Evolutionary conservation across 2,113 vertebrate species (phyloP), one percentile per base, ranked within the genome.

Genomic region (Cisticola juncidis): DNA sequence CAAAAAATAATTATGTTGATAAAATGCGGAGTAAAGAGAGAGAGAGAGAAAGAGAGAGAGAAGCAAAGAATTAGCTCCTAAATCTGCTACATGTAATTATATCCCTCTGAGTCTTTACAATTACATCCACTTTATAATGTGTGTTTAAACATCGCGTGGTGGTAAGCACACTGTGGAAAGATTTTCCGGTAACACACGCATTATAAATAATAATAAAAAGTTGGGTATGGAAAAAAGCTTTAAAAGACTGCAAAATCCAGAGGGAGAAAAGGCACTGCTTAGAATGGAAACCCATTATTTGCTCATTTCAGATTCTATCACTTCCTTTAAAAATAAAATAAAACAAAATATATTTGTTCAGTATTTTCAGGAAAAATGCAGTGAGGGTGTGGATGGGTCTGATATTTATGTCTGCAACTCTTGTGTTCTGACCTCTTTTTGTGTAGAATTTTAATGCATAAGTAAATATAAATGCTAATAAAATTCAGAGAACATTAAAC

Each of bases 11-110:
- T 98, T 97, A 98, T 97, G 97, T 98, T 98, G 98, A 98, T 98
- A 98, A 98, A 98, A 98, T 98, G 96, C 70, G 61, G 82, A 96
- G 97, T 83, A 92, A 95, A 97, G 95, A 96, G 95, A 97, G 90
- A 92, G 94, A 76, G 45, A 44, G 69, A 85, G 25, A 90, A 66
- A 94, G 44, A 69, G 73, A 94, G 94, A 93, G 95, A 96, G 94
- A 96, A 93, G 95, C 94, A 96, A 98, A 98, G 98, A 98, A 98
- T 98, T 98, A 98, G 97, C 94, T 97, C 97, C 98, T 98, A 98
- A 98, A 98, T 98, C 98, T 97, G 98, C 98, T 98, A 98, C 97
- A 96, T 98, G 98, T 98, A 98, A 98, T 98, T 98, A 98, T 96
- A 97, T 97, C 98, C 97, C 98, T 98, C 97, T 96, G 98, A 98